phyloP scores from a whole-genome alignment of 2,797 vertebrate genomes.

The Xenentodon cancila region DNA sequence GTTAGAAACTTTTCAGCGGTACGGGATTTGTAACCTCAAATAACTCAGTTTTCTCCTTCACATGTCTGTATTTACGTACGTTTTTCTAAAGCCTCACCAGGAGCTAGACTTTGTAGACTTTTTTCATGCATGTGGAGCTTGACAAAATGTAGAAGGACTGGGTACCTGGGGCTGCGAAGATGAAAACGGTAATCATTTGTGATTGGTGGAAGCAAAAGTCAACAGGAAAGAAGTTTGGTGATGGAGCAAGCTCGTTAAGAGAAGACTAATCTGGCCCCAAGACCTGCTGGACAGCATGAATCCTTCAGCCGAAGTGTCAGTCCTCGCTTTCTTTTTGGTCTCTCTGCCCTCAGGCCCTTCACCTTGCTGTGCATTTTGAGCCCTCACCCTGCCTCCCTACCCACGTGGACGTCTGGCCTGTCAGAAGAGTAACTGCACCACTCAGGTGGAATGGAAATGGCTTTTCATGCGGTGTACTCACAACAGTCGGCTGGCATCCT shows the following conservation, averaged over 20 bases:
- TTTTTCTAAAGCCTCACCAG: constrained; percentile 18
- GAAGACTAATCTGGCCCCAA: constrained; percentile 55
- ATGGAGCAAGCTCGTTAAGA: constrained; percentile 38
- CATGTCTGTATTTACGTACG: neutral
- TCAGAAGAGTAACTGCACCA: constrained; percentile 54
- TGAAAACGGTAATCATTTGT: constrained; percentile 49
- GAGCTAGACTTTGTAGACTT: constrained; percentile 16
- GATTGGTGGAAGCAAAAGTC: constrained; percentile 44
- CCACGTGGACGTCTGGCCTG: constrained; percentile 44
- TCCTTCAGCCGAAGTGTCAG: constrained; percentile 26
- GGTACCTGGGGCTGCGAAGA: constrained; percentile 37
- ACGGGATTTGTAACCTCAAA: constrained; percentile 16
- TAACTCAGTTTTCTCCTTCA: constrained; percentile 2
- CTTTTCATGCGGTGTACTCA: constrained; percentile 30
- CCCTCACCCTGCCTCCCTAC: constrained; percentile 20
- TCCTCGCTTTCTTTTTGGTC: constrained; percentile 8
- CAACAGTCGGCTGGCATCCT: constrained; percentile 2
- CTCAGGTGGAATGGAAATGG: constrained; percentile 60
- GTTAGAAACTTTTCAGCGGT: neutral
- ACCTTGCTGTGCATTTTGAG: constrained; percentile 8
- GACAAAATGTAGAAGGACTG: constrained; percentile 41
- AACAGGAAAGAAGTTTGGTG: constrained; percentile 28
- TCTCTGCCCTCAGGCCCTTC: constrained; percentile 10
- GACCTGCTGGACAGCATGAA: constrained; percentile 48
- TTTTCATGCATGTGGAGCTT: constrained; percentile 28